Percentiles rank a stretch among this genome's conserved stretches.
Evolutionary conservation across 2,113 vertebrate species (phyloP).

Genomic region (Ariopsis seemanni): DNA sequence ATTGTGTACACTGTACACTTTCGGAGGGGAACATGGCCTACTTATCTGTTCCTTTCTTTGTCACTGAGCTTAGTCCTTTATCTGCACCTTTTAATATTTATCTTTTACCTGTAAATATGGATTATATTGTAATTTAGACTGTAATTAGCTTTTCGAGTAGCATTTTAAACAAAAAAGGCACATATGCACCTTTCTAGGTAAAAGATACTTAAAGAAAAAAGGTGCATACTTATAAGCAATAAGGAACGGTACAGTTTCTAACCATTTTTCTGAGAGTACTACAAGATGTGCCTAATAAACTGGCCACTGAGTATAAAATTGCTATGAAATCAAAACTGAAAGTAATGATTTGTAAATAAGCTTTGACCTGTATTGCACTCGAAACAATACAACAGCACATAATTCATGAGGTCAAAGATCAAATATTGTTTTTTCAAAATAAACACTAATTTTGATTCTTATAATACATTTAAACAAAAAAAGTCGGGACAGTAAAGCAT

Average conservation of each 20-base stretch:
- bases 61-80: background rate
- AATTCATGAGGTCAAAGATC: too few species aligned
- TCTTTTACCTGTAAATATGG: background rate
- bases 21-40: background rate
- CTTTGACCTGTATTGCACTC: too few species aligned
- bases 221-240: background rate
- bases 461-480: too few species aligned
- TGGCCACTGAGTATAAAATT: background rate
- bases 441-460: too few species aligned
- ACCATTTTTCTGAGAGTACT: background rate
- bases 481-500: too few species aligned
- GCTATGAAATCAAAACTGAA: too few species aligned
- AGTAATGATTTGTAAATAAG: too few species aligned
- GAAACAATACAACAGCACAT: too few species aligned
- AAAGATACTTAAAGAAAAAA: background rate
- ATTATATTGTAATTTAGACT: background rate
- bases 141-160: background rate
- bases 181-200: background rate
- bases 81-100: slow-evolving; percentile 1
- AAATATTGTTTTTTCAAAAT: too few species aligned
- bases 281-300: background rate
- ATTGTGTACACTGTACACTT: background rate
- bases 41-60: background rate
- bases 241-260: background rate
- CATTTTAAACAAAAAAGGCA: background rate